phyloP scores from a whole-genome alignment of 2,113 vertebrate genomes.

The Colinus virginianus region DNA sequence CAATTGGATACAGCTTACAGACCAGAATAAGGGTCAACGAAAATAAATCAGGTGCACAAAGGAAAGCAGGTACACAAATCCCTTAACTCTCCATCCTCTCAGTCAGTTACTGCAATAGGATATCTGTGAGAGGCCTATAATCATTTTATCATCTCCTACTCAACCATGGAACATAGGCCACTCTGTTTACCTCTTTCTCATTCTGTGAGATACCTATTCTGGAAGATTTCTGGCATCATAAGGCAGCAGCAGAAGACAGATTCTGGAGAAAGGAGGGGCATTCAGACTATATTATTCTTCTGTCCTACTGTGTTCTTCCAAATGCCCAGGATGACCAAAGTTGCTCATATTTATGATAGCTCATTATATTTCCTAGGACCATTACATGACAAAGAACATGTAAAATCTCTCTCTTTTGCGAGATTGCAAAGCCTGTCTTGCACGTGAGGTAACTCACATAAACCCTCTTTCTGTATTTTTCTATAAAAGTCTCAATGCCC shows the following conservation, averaged over 20 bases:
- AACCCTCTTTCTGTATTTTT: neutral
- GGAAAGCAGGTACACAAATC: neutral
- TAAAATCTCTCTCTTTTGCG: neutral
- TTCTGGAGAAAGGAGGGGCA: neutral
- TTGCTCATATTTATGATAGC: neutral
- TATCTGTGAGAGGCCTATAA: neutral
- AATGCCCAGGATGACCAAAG: neutral
- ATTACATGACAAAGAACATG: neutral
- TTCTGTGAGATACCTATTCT: too few relatives aligned
- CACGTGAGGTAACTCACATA: neutral
- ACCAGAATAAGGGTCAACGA: neutral
- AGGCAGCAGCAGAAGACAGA: neutral
- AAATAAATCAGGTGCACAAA: neutral
- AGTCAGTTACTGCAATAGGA: neutral
- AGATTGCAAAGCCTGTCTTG: neutral
- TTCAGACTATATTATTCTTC: neutral
- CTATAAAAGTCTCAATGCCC: neutral
- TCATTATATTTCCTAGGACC: neutral
- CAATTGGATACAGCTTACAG: neutral
- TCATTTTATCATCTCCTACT: neutral
- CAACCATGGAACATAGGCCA: neutral
- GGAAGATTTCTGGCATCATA: neutral
- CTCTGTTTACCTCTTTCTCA: too few relatives aligned
- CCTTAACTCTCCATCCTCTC: neutral
- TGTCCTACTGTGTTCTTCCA: neutral